These are phyloP conservation scores for Todiramphus chloris DNA, from an alignment of 2,113 vertebrate species.

Conservation along the genomic window DNA sequence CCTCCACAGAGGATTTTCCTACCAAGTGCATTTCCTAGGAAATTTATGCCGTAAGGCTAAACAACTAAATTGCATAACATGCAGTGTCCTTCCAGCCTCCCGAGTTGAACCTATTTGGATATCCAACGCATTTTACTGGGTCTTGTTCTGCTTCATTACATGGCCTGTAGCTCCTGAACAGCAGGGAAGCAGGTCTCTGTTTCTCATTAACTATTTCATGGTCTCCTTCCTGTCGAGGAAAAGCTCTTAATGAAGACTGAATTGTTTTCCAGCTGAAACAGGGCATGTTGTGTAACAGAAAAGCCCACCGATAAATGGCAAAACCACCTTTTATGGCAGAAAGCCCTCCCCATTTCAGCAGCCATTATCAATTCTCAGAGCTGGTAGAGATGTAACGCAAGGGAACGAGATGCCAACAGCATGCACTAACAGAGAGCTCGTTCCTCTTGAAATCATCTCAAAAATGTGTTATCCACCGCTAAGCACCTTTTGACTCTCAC, in stretches of 20 bases:
- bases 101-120: not conserved
- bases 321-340: not conserved
- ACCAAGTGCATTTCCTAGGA: conserved; percentile 60
- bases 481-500: not conserved
- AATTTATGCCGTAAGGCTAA: conserved; percentile 1
- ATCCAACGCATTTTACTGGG: not conserved
- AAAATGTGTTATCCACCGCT: not conserved
- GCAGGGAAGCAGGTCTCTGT: not conserved
- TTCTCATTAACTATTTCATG: not conserved
- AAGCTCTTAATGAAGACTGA: not conserved
- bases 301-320: not conserved
- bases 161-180: not conserved
- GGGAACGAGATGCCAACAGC: not conserved
- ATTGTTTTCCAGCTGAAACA: not conserved
- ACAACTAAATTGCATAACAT: conserved; percentile 7
- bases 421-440: not conserved
- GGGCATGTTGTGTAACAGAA: not conserved
- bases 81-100: not conserved
- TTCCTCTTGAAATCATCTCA: not conserved
- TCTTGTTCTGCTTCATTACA: not conserved
- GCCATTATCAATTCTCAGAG: not conserved
- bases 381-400: not conserved
- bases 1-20: conserved; percentile 51
- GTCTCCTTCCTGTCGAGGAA: not conserved
- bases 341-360: not conserved